Conservation (phyloP, 1,140 invertebrate species). For the Zaprionus kolodkinae region DNA sequence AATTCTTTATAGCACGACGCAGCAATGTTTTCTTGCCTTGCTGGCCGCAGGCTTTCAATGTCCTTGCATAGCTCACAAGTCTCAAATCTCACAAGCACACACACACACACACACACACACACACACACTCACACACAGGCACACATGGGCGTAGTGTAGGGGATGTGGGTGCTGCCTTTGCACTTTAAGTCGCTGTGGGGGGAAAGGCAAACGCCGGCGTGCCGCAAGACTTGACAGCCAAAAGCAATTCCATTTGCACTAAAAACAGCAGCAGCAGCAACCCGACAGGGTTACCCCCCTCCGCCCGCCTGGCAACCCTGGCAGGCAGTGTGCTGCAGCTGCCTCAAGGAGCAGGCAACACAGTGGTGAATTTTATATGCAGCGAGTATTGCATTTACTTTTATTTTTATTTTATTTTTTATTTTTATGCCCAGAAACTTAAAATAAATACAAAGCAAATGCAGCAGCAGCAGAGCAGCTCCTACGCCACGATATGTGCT, state of each 20-base stretch:
- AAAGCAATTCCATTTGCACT: conserved; percentile 66
- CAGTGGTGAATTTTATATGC: conserved; percentile 45
- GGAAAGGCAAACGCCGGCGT: conserved; percentile 20
- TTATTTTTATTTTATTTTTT: conserved; percentile 49
- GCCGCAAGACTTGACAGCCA: conserved; percentile 23
- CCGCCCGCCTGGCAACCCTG: neutral
- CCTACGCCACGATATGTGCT: neutral
- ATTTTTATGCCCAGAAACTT: conserved; percentile 19
- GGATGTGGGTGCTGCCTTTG: neutral
- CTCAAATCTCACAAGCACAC: neutral
- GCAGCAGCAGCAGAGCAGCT: conserved; percentile 5
- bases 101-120: too few species aligned
- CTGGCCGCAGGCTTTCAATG: conserved; percentile 8
- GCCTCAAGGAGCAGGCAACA: conserved; percentile 47
- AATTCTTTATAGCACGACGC: conserved; percentile 13
- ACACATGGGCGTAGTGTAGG: neutral
- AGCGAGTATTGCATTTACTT: conserved; percentile 54
- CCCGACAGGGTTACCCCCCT: neutral
- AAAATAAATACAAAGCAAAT: conserved; percentile 40
- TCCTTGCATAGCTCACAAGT: conserved; percentile 11
- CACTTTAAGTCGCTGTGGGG: conserved; percentile 3
- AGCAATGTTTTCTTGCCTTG: conserved; percentile 6
- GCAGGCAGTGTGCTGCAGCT: neutral
- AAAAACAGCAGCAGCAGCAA: conserved; percentile 24
- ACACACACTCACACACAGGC: neutral